phyloP scores from a whole-genome alignment of 2,888 invertebrate genomes.

The Eupithecia centaureata region DNA sequence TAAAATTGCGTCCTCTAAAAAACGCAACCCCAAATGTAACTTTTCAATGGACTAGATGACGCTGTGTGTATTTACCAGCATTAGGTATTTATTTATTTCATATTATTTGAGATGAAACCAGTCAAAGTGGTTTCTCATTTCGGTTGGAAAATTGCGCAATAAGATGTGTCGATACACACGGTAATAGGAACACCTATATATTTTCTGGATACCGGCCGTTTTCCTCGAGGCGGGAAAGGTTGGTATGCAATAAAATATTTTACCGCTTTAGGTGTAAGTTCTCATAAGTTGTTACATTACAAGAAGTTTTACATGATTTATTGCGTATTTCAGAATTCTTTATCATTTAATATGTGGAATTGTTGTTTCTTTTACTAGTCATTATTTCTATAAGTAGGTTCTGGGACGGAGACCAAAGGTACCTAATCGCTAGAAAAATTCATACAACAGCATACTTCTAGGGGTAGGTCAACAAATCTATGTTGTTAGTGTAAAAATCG shows the following conservation, averaged over 20 bases:
- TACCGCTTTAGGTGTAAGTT: constrained; percentile 33
- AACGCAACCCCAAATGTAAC: too few relatives aligned
- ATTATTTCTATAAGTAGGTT: background rate
- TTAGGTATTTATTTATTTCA: background rate
- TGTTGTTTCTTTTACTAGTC: background rate
- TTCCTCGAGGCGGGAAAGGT: constrained; percentile 32
- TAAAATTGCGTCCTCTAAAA: too few relatives aligned
- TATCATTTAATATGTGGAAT: background rate
- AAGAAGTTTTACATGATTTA: constrained; percentile 26
- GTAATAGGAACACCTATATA: constrained; percentile 32
- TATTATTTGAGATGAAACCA: constrained; percentile 2
- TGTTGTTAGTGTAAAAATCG: too few relatives aligned
- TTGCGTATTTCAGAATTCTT: constrained; percentile 5
- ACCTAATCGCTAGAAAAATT: too few relatives aligned
- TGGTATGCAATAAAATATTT: constrained; percentile 36
- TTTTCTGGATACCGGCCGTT: constrained; percentile 34
- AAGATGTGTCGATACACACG: constrained; percentile 32
- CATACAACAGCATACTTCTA: too few relatives aligned
- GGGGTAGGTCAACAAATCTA: background rate
- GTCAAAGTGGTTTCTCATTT: constrained; percentile 32
- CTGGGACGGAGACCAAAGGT: too few relatives aligned
- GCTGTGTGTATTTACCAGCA: too few relatives aligned
- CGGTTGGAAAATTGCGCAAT: constrained; percentile 33
- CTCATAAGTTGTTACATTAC: constrained; percentile 31
- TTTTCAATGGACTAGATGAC: too few relatives aligned